Conservation (phyloP, 1,140 invertebrate genomes). For the Camponotus floridanus region DNA sequence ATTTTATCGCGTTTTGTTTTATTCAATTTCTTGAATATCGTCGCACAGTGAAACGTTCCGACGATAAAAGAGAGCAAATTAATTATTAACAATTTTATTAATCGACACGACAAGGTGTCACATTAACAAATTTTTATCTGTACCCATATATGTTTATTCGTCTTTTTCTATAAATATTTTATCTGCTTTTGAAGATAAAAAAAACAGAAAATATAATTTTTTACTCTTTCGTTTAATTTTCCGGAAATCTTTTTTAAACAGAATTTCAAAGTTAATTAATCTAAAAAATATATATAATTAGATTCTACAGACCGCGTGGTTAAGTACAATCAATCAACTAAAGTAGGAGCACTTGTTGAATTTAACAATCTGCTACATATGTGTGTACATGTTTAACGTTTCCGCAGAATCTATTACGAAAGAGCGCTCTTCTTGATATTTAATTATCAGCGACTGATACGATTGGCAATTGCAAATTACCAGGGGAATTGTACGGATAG, state of each 20-base stretch:
- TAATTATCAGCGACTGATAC: slow-evolving; percentile 42
- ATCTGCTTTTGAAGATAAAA: background rate
- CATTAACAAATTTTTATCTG: slow-evolving; percentile 16
- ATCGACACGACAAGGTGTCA: slow-evolving; percentile 9
- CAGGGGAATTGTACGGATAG: slow-evolving; percentile 12
- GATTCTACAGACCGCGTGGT: background rate
- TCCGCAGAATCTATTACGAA: slow-evolving; percentile 1
- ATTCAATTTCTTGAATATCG: slow-evolving; percentile 66
- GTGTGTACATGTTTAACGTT: background rate
- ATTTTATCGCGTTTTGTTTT: slow-evolving; percentile 63
- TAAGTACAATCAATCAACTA: slow-evolving; percentile 30
- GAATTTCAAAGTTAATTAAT: background rate
- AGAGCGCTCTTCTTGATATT: slow-evolving; percentile 36
- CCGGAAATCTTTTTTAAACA: background rate
- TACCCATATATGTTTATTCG: background rate
- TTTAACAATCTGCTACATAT: background rate
- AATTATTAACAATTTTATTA: background rate
- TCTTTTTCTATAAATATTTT: slow-evolving; percentile 17
- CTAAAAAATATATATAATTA: background rate
- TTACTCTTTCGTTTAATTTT: background rate
- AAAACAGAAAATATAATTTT: background rate
- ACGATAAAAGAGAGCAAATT: slow-evolving; percentile 1
- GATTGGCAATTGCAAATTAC: slow-evolving; percentile 27
- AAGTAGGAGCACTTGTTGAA: slow-evolving; percentile 30
- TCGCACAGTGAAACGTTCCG: slow-evolving; percentile 10